Evolutionary conservation across 2,888 invertebrate species (phyloP).

Genomic region (Aspidiotus rigidus): DNA sequence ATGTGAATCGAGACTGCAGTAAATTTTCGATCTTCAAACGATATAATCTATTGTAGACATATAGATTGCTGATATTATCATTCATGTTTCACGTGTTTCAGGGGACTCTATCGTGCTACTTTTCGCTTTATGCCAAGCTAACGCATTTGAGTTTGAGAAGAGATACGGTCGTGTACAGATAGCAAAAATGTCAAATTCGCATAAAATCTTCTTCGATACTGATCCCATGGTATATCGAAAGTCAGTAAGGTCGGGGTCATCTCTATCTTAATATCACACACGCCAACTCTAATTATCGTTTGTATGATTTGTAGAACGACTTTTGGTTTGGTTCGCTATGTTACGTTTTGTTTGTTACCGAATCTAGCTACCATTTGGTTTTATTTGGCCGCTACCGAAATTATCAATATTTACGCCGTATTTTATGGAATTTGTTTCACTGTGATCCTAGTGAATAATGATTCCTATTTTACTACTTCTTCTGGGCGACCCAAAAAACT

Average conservation of each 20-base stretch:
- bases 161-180: neutral
- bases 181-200: neutral
- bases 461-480: slow-evolving; percentile 87
- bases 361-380: slow-evolving; percentile 42
- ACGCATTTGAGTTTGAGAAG: slow-evolving; percentile 23
- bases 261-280: neutral
- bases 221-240: neutral
- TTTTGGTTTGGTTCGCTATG: slow-evolving; percentile 21
- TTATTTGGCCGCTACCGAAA: slow-evolving; percentile 89
- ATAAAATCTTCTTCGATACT: neutral
- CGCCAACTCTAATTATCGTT: slow-evolving; percentile 1
- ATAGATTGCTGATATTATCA: neutral
- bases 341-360: slow-evolving; percentile 14
- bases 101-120: slow-evolving; percentile 28
- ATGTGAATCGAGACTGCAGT: too few species aligned
- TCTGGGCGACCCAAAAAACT: slow-evolving; percentile 68
- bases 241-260: neutral
- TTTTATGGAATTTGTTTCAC: slow-evolving; percentile 95
- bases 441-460: slow-evolving; percentile 95
- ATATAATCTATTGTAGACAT: too few species aligned
- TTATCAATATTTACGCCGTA: slow-evolving; percentile 86
- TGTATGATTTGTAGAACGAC: slow-evolving; percentile 16
- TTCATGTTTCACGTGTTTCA: neutral
- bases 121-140: slow-evolving; percentile 17
- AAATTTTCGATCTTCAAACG: too few species aligned